Conservation (phyloP, 1,140 invertebrate genomes). For the Dreissena rostriformis region DNA sequence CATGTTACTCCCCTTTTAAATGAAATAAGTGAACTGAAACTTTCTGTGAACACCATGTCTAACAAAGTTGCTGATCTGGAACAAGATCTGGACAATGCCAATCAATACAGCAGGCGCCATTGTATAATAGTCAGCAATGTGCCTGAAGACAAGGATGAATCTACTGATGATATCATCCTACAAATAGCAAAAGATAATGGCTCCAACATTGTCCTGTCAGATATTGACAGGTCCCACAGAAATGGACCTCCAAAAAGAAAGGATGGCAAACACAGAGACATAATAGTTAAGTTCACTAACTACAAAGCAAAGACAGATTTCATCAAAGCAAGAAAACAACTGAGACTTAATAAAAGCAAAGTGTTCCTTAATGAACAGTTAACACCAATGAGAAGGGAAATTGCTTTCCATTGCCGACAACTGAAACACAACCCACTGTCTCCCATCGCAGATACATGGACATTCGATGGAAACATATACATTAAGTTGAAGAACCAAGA, state of each 20-base stretch:
- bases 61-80: too few species aligned
- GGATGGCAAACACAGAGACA: not conserved
- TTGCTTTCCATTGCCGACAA: not conserved
- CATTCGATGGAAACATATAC: conserved; percentile 11
- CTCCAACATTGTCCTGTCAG: not conserved
- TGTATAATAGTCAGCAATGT: too few species aligned
- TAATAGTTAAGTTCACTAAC: not conserved
- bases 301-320: not conserved
- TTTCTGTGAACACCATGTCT: too few species aligned
- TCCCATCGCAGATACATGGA: not conserved
- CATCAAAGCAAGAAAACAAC: conserved; percentile 10
- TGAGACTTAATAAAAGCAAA: not conserved
- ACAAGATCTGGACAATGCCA: too few species aligned
- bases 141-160: too few species aligned
- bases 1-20: too few species aligned
- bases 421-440: not conserved
- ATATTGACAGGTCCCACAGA: too few species aligned
- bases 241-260: too few species aligned
- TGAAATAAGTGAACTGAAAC: too few species aligned
- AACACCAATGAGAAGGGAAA: not conserved
- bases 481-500: not conserved
- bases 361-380: conserved; percentile 2
- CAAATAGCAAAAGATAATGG: not conserved
- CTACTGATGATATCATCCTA: not conserved
- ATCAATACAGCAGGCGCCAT: too few species aligned